These are phyloP conservation scores for Selenia dentaria DNA, from an alignment of 2,888 invertebrate genomes.

Conservation along the genomic window DNA sequence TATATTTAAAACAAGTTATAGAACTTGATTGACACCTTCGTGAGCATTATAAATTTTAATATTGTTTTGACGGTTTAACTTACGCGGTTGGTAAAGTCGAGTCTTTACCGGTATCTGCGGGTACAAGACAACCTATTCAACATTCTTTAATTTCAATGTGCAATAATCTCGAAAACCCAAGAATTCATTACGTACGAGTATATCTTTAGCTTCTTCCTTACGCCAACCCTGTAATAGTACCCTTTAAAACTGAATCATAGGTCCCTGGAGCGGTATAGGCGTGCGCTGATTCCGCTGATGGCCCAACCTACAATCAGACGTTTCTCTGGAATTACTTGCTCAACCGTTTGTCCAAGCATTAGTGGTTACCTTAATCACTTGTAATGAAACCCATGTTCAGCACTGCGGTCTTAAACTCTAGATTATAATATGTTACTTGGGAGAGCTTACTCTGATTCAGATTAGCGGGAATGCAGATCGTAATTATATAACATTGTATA, in stretches of 20 bases:
- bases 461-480: slow-evolving; percentile 9
- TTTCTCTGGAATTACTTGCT: slow-evolving; percentile 49
- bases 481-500: slow-evolving; percentile 20
- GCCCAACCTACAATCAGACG: slow-evolving; percentile 36
- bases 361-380: slow-evolving; percentile 60
- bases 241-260: slow-evolving; percentile 49
- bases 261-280: slow-evolving; percentile 38
- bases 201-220: slow-evolving; percentile 28
- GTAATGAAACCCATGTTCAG: slow-evolving; percentile 53
- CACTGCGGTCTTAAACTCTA: slow-evolving; percentile 16
- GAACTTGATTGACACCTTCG: no score
- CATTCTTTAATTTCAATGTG: no score
- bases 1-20: no score
- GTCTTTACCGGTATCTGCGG: no score
- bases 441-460: slow-evolving; percentile 15
- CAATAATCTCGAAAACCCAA: no score
- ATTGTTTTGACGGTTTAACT: no score
- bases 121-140: no score
- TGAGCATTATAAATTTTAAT: no score
- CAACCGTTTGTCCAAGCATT: slow-evolving; percentile 49
- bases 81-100: no score
- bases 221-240: slow-evolving; percentile 42
- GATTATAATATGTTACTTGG: slow-evolving; percentile 15
- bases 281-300: slow-evolving; percentile 10
- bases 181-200: no score